Evolutionary conservation across 2,113 vertebrate genomes (phyloP).

Genomic region (Cryptomyrus ogoouensis): DNA sequence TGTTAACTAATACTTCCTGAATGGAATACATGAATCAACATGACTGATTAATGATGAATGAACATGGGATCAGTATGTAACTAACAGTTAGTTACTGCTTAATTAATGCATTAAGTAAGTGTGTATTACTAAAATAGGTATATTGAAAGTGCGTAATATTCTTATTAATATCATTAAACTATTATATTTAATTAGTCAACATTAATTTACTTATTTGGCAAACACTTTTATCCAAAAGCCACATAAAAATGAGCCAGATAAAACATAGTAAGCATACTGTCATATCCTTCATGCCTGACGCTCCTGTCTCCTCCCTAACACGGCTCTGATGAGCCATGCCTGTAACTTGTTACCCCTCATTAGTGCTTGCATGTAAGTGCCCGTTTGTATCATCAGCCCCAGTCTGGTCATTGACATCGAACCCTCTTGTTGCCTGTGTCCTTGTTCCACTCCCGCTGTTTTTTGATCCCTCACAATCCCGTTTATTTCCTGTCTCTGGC

Average conservation of each 20-base stretch:
- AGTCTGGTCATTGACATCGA: not conserved
- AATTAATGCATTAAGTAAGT: not conserved
- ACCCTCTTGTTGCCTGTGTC: not conserved
- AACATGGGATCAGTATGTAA: not conserved
- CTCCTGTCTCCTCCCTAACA: not conserved
- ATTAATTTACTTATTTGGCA: not conserved
- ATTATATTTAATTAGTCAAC: not conserved
- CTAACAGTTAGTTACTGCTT: not conserved
- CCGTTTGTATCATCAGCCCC: not conserved
- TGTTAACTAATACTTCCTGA: not conserved
- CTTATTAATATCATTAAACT: not conserved
- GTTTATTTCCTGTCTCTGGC: not conserved
- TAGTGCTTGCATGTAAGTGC: not conserved
- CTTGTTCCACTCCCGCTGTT: not conserved
- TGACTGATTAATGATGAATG: not conserved
- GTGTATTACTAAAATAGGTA: not conserved
- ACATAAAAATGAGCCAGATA: not conserved
- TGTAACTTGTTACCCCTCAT: not conserved
- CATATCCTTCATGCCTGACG: not conserved
- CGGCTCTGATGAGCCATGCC: not conserved
- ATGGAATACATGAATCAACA: not conserved
- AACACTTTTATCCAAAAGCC: not conserved
- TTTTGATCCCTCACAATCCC: not conserved
- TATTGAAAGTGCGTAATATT: not conserved
- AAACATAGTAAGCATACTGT: not conserved